Evolutionary conservation across 2,113 vertebrate genomes (phyloP), one percentile per base, ranked within the genome.

Genomic region (Cryptoleucopteryx plumbea): DNA sequence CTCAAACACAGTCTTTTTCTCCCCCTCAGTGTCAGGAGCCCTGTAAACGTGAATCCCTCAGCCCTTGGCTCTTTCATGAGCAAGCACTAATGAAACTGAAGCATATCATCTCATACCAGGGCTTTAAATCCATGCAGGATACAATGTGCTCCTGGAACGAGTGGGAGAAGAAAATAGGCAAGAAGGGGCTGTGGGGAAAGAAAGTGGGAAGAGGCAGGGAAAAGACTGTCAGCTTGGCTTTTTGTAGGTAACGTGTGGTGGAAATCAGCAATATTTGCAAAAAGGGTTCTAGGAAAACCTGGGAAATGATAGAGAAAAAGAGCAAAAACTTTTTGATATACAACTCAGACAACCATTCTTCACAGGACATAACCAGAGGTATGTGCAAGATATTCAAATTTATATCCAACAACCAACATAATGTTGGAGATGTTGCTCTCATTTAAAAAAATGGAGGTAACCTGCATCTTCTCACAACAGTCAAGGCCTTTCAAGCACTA

Each of bases 21-120:
- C 32, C 9, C 22, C 16, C 8, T 6, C 3, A 9, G 45, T 59
- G 29, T 50, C 73, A 93, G 50, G 12, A 63, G 29, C 12, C n/a
- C 50, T 78, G 42, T 66, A 84, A 79, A 86, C 21, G n/a, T 58
- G 67, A 91, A 88, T 92, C 86, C 78, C 45, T 77, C 53, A 88
- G 55, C 17, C 7, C 1, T 32, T 72, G 15, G n/a, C 36, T 72
- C 7, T 4, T 75, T 91, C 65, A 61, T 62, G 58, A 85, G 16
- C 40, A 67, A 94, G 38, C 15, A 84, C 31, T 27, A 83, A 70
- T 21, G 22, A 81, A 91, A 71, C 7, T 7, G 34, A 55, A 85
- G 40, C 52, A 36, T 7, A 31, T 56, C 15, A 78, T 61, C 70
- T 74, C 26, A 34, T 21, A 67, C 7, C 16, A 86, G 31, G 12